phyloP scores from a whole-genome alignment of 2,888 invertebrate species.

The Andrena hattorfiana region DNA sequence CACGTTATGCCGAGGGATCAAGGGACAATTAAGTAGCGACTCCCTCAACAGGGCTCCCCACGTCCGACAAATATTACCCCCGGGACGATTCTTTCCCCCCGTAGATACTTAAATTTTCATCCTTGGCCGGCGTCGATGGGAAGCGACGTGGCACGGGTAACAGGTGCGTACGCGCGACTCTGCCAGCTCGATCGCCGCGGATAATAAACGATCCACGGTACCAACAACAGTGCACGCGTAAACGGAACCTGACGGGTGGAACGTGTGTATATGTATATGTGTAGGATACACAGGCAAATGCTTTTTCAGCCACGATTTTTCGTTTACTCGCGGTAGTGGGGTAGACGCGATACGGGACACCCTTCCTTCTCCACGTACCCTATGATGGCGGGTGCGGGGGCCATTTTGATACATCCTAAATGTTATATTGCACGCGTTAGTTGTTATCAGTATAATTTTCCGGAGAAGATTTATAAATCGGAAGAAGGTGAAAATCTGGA shows the following conservation, averaged over 20 bases:
- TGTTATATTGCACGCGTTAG: too few relatives aligned
- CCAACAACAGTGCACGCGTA: neutral
- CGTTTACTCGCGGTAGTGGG: neutral
- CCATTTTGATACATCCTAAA: too few relatives aligned
- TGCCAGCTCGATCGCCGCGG: neutral
- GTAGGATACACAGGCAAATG: constrained; percentile 1
- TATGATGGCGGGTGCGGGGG: too few relatives aligned
- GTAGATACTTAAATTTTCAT: constrained; percentile 8
- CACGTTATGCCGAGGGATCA: constrained; percentile 52
- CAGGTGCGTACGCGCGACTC: neutral
- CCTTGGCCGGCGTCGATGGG: constrained; percentile 4
- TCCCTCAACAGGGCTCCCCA: constrained; percentile 16
- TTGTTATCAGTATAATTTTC: too few relatives aligned
- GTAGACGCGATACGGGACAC: neutral
- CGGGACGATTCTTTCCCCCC: constrained; percentile 1
- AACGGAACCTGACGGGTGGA: too few relatives aligned
- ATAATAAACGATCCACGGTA: constrained; percentile 4
- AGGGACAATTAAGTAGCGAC: constrained; percentile 60
- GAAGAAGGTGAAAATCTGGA: too few relatives aligned
- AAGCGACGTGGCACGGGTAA: neutral
- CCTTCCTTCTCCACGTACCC: too few relatives aligned
- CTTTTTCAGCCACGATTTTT: constrained; percentile 26
- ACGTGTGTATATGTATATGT: too few relatives aligned
- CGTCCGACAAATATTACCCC: neutral
- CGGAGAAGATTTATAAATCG: too few relatives aligned